Evolutionary conservation across 2,113 vertebrate genomes (phyloP).

Genomic region (Neopipo cinnamomea): DNA sequence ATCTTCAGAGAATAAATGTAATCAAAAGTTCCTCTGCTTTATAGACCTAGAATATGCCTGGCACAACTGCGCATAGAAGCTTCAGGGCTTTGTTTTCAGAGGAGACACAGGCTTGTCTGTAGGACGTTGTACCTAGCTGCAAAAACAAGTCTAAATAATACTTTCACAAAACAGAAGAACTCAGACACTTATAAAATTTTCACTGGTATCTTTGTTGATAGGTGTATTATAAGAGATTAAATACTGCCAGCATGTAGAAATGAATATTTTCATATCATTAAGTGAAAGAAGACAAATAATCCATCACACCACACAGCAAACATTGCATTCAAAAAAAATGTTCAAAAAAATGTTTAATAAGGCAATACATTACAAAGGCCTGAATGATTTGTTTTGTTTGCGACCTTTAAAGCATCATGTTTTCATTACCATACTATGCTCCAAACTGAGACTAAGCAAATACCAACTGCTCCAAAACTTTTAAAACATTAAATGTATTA

Average conservation of each 20-base stretch:
- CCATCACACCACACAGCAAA: background rate
- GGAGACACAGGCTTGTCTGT: background rate
- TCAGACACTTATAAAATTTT: background rate
- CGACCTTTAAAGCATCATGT: constrained; percentile 43
- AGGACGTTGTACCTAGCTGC: background rate
- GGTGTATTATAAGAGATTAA: background rate
- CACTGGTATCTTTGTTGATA: background rate
- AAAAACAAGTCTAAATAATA: background rate
- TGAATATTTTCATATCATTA: background rate
- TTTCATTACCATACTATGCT: background rate
- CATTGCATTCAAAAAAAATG: background rate
- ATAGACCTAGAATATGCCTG: background rate
- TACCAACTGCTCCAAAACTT: background rate
- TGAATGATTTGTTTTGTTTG: background rate
- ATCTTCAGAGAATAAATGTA: background rate
- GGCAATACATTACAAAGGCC: background rate
- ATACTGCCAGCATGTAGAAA: background rate
- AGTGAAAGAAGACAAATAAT: background rate
- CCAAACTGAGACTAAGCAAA: background rate
- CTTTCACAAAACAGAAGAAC: background rate
- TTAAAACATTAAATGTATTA: background rate
- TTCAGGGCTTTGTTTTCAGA: background rate
- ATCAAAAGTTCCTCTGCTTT: background rate
- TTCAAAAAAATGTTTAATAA: background rate
- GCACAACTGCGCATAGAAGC: background rate